phyloP scores from a whole-genome alignment of 30 jellyfish, hydroid and myxozoan genomes.

The Aurelia coerulea region DNA sequence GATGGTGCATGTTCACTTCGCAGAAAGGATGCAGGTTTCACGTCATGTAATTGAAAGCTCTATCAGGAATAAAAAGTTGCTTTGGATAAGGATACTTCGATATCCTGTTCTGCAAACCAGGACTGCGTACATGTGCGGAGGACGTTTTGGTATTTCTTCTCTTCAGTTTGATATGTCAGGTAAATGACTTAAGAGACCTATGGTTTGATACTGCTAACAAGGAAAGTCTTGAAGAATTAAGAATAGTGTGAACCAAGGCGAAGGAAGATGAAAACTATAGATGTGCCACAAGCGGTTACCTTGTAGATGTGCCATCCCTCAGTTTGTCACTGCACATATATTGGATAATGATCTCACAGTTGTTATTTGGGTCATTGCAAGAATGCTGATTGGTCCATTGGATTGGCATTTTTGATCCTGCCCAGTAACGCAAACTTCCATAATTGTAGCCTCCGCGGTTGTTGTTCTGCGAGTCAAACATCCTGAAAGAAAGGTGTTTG shows the following conservation, averaged over 20 bases:
- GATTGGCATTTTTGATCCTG: slow-evolving; percentile 74
- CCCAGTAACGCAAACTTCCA: slow-evolving; percentile 64
- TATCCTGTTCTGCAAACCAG: no score
- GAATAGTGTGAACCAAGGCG: background rate
- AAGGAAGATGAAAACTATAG: background rate
- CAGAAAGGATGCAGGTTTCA: no score
- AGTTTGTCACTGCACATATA: slow-evolving; percentile 70
- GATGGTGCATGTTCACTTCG: no score
- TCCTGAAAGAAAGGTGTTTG: slow-evolving; percentile 15
- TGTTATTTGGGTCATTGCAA: slow-evolving; percentile 77
- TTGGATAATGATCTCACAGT: slow-evolving; percentile 80
- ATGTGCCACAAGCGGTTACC: slow-evolving; percentile 20
- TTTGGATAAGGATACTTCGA: no score
- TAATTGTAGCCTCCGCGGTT: slow-evolving; percentile 88
- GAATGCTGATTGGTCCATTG: slow-evolving; percentile 93
- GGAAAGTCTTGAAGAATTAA: no score
- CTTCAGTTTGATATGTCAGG: no score
- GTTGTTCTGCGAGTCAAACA: slow-evolving; percentile 83
- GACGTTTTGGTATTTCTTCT: no score
- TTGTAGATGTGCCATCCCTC: slow-evolving; percentile 72
- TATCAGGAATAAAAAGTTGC: no score
- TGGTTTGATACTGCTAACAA: no score
- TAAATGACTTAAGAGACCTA: no score
- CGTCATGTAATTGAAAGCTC: no score
- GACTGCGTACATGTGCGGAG: no score